phyloP scores from a whole-genome alignment of 2,113 vertebrate genomes.

The Pelobates fuscus region DNA sequence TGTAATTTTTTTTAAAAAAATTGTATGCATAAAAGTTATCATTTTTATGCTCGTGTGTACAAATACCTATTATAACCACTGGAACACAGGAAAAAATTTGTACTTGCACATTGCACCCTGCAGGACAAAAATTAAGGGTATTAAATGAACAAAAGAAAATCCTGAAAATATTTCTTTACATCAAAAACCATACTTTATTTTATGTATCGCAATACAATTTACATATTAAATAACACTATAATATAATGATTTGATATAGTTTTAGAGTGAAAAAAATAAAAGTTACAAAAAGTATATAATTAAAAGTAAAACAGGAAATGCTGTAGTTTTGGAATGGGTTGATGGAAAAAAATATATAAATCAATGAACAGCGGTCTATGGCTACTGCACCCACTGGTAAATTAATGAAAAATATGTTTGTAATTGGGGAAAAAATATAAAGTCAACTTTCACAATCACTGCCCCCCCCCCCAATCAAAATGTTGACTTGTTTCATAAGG shows the following conservation, averaged over 20 bases:
- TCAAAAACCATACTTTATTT: conserved; percentile 99
- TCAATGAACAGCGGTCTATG: conserved; percentile 77
- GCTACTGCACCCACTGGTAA: conserved; percentile 80
- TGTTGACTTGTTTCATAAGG: conserved; percentile 72
- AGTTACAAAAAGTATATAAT: conserved; percentile 79
- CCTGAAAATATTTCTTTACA: conserved; percentile 64
- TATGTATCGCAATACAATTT: conserved; percentile 99
- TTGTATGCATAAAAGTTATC: too few species aligned
- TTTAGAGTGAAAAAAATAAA: conserved; percentile 82
- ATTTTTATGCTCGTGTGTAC: too few species aligned
- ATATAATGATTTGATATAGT: conserved; percentile 96
- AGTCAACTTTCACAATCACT: conserved; percentile 90
- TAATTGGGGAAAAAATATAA: conserved; percentile 55
- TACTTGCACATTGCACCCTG: too few species aligned
- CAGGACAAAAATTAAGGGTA: too few species aligned
- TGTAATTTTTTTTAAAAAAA: too few species aligned
- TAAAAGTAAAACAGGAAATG: conserved; percentile 57
- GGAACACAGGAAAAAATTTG: too few species aligned
- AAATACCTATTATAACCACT: too few species aligned
- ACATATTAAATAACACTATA: conserved; percentile 99
- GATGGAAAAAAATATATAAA: conserved; percentile 71
- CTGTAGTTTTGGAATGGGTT: conserved; percentile 75
- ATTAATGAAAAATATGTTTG: conserved; percentile 57
- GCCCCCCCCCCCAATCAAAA: conserved; percentile 68
- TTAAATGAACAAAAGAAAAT: neutral